Evolutionary conservation across 2,888 invertebrate species (phyloP).

Genomic region (Trissoscelio sp.): DNA sequence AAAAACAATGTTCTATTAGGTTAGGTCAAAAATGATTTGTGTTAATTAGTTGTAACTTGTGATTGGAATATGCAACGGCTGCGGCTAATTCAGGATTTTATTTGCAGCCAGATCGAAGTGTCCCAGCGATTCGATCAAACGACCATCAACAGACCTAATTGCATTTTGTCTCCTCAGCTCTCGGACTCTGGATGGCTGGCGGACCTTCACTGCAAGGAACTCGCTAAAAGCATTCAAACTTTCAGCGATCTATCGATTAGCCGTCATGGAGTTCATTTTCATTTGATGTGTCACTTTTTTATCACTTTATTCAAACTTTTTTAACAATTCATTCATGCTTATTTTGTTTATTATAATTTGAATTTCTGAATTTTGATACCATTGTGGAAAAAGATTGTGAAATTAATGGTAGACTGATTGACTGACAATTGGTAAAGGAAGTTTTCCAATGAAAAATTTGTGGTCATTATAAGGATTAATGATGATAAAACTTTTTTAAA

Average conservation of each 20-base stretch:
- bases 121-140: slow-evolving; percentile 62
- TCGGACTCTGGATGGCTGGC: slow-evolving; percentile 75
- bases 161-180: slow-evolving; percentile 80
- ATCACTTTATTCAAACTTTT: neutral
- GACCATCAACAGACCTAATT: slow-evolving; percentile 79
- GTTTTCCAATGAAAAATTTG: too few relatives aligned
- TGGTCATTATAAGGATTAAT: too few relatives aligned
- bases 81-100: slow-evolving; percentile 17
- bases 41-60: neutral
- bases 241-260: slow-evolving; percentile 64
- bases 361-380: too few relatives aligned
- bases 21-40: neutral
- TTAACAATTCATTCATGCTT: too few relatives aligned
- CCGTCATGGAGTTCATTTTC: slow-evolving; percentile 22
- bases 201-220: slow-evolving; percentile 73
- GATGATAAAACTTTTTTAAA: too few relatives aligned
- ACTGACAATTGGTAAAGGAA: too few relatives aligned
- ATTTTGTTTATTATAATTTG: too few relatives aligned
- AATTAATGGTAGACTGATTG: too few relatives aligned
- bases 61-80: neutral
- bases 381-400: too few relatives aligned
- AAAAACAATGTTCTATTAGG: too few relatives aligned
- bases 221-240: slow-evolving; percentile 76
- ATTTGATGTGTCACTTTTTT: slow-evolving; percentile 21
- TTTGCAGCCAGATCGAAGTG: slow-evolving; percentile 62